Base-by-base conservation (phyloP, 1,140 invertebrate species). In the Centruroides vittatus region DNA sequence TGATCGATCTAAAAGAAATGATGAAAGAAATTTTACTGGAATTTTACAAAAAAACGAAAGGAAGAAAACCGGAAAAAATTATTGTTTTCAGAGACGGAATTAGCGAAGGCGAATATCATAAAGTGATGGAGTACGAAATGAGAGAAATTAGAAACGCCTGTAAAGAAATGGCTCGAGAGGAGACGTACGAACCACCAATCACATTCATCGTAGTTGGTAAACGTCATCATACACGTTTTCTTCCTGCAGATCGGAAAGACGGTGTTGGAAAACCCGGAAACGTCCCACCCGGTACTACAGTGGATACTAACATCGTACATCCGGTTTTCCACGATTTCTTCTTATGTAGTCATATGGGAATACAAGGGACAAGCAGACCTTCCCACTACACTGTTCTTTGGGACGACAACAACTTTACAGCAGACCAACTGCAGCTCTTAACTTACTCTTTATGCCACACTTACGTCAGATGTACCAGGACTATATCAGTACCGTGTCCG, bases 1-100 rank as follows among this genome's bases (percentile, higher is more conserved):
- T 67, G 7, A 36, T 61, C 12, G 60, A 92, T 67, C 77, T 94
- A 58, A 75, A 84, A 66, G 73, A 80, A 0, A 89, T 93, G 66
- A 79, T 86, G 52, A 67, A 67, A 23, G 71, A 73, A 47, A 79
- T 85, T 41, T 67, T 86, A 4, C 53, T 61, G 3, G 59, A 34
- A 9, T 62, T 62, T 48, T 61, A 8, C 10, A 34, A 3, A 50
- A 60, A 47, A 7, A 62, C 61, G 1, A 47, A 60, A 1, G 35
- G 12, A 50, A 61, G 5, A 34, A 55, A 66, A 35, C 75, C 75
- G 4, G 58, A 64, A 41, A 69, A 67, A 36, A 74, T 76, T 35
- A 70, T 76, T 35, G 71, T 75, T 55, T 76, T 74, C 60, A 66
- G 75, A n/a, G 75, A 77, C 64, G 75, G 75, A 55, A 76, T 77